Conservation (phyloP, 2,888 invertebrate species). For the Sinohyriopsis cumingii region DNA sequence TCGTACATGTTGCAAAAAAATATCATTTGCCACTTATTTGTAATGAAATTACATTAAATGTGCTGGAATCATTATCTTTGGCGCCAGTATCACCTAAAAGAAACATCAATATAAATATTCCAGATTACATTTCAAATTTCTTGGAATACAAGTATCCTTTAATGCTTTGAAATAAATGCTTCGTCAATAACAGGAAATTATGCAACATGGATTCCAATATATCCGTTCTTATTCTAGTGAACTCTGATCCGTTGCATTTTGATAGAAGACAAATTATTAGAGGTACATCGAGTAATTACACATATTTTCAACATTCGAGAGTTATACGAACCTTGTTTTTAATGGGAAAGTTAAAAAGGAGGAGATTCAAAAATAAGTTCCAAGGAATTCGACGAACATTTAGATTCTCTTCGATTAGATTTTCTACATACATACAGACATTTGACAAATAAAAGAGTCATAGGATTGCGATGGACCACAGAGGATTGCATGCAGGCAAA, state of each 20-base stretch:
- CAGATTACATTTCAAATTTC: not conserved
- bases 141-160: not conserved
- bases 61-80: no score
- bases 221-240: not conserved
- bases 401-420: constrained; percentile 33
- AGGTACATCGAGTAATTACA: not conserved
- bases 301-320: not conserved
- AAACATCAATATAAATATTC: no score
- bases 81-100: no score
- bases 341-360: constrained; percentile 15
- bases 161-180: not conserved
- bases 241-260: not conserved
- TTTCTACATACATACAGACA: constrained; percentile 39
- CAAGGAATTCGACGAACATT: constrained; percentile 19
- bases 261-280: not conserved
- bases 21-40: no score
- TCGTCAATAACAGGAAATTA: not conserved
- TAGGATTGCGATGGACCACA: constrained; percentile 34
- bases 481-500: no score
- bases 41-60: no score
- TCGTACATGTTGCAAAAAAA: no score
- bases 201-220: not conserved
- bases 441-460: constrained; percentile 35
- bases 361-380: constrained; percentile 13
- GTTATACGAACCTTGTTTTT: constrained; percentile 28